Evolutionary conservation across 30 jellyfish, hydroid and myxozoan genomes (phyloP).

Genomic region (Mastigias papua): DNA sequence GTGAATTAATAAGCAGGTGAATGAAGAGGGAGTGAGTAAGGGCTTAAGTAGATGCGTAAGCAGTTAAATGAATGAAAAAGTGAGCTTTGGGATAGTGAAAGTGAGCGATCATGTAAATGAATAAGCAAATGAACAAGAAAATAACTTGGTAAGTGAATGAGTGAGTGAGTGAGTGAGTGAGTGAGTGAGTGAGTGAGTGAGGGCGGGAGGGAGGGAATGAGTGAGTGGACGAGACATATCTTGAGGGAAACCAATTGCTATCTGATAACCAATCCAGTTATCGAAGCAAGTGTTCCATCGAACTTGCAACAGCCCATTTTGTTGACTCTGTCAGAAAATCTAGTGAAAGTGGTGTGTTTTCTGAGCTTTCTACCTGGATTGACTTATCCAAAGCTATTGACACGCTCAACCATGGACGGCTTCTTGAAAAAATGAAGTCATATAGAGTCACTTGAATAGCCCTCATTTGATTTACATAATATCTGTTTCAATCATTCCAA

Average conservation of each 20-base stretch:
- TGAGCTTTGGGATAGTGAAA: too few species aligned
- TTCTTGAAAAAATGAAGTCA: slow-evolving; percentile 22
- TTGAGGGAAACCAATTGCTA: slow-evolving; percentile 13
- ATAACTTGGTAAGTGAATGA: too few species aligned
- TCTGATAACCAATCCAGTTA: slow-evolving; percentile 15
- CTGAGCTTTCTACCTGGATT: slow-evolving; percentile 49
- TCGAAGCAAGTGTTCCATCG: slow-evolving; percentile 31
- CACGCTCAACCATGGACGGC: slow-evolving; percentile 17
- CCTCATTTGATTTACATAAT: slow-evolving; percentile 19
- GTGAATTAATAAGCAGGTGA: too few species aligned
- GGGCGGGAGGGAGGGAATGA: too few species aligned
- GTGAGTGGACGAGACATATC: too few species aligned
- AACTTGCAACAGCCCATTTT: slow-evolving; percentile 42
- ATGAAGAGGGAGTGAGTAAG: too few species aligned
- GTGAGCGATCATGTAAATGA: too few species aligned
- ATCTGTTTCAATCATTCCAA: slow-evolving; percentile 22
- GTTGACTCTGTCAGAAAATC: slow-evolving; percentile 40
- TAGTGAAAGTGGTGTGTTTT: slow-evolving; percentile 31
- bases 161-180: too few species aligned
- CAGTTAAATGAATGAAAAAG: too few species aligned
- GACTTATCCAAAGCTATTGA: slow-evolving; percentile 41
- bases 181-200: too few species aligned
- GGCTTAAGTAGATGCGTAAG: too few species aligned
- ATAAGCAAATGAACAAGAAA: too few species aligned
- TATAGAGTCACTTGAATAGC: slow-evolving; percentile 17